Evolutionary conservation across 2,797 vertebrate species (phyloP).

Genomic region (Xenops minutus): DNA sequence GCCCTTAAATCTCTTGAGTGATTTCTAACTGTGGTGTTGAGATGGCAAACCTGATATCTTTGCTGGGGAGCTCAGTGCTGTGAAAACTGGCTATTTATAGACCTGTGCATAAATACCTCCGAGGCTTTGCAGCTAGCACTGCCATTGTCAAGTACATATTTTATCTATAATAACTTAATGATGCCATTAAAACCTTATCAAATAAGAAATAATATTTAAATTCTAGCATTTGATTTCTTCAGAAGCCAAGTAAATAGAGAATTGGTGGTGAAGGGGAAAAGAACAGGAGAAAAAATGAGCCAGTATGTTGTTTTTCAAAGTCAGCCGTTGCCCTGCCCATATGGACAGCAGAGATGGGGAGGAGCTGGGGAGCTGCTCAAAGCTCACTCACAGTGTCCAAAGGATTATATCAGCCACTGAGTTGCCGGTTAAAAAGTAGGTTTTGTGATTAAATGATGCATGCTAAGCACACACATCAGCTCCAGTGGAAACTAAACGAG

Average conservation of each 20-base stretch:
- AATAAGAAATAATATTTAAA: not conserved
- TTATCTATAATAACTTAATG: not conserved
- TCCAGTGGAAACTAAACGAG: not conserved
- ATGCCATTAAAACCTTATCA: not conserved
- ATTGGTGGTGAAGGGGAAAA: not conserved
- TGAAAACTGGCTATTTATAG: not conserved
- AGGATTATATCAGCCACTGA: not conserved
- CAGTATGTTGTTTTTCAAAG: not conserved
- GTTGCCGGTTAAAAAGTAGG: not conserved
- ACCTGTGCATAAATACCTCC: fast-evolving
- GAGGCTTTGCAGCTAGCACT: not conserved
- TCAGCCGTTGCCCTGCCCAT: not conserved
- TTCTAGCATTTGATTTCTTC: not conserved
- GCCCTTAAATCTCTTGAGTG: not conserved
- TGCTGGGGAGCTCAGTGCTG: not conserved
- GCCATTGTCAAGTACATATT: not conserved
- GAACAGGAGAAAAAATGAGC: not conserved
- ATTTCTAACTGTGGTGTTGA: not conserved
- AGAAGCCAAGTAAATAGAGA: not conserved
- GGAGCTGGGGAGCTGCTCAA: not conserved
- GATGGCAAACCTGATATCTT: not conserved
- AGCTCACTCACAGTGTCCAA: not conserved
- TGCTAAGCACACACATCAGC: not conserved
- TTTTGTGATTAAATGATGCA: not conserved
- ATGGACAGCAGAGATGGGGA: not conserved